phyloP scores from a whole-genome alignment of 2,888 invertebrate genomes.

The Eupeodes luniger region DNA sequence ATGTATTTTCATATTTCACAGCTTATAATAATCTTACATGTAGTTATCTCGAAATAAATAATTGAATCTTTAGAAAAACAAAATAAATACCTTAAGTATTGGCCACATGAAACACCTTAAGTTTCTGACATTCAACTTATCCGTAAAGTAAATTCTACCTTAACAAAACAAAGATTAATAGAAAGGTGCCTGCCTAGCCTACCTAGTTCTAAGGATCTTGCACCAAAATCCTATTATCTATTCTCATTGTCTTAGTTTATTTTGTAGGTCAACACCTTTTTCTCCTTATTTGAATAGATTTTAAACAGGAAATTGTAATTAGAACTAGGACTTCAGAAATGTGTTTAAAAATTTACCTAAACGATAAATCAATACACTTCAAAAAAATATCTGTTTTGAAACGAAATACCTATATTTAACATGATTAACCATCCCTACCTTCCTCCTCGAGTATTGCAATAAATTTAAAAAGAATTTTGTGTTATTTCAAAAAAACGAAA shows the following conservation, averaged over 20 bases:
- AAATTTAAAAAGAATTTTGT: background rate
- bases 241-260: background rate
- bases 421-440: background rate
- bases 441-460: background rate
- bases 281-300: background rate
- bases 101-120: no score
- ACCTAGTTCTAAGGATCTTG: no score
- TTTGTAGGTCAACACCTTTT: background rate
- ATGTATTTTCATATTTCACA: no score
- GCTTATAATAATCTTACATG: no score
- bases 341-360: background rate
- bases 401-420: background rate
- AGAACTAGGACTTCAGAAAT: background rate
- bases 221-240: background rate
- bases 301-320: conserved; percentile 32
- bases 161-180: no score
- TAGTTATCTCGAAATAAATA: no score
- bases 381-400: background rate
- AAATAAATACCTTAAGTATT: no score
- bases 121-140: no score
- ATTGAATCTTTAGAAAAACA: no score
- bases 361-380: background rate
- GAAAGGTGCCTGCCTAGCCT: no score
- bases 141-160: no score
- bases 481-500: conserved; percentile 7